A percentile compares a stretch with the other conserved stretches of the same genome.
These are phyloP conservation scores for Heterotilapia buettikoferi DNA, from an alignment of 2,113 vertebrate species.

Conservation along the genomic window DNA sequence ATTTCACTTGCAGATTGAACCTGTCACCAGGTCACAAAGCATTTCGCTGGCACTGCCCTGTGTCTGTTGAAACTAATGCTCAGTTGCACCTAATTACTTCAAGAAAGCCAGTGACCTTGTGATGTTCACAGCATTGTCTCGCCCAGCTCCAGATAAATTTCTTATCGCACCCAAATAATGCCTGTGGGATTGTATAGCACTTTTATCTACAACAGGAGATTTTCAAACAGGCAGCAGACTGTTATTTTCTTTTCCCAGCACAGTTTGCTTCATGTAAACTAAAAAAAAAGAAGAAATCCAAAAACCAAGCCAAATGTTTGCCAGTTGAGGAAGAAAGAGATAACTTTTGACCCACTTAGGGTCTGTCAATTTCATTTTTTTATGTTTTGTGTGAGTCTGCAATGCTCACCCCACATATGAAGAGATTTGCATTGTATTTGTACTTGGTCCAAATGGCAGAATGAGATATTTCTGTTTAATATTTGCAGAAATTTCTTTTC, in stretches of 20 bases:
- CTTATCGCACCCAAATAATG: neutral
- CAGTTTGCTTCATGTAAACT: neutral
- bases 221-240: neutral
- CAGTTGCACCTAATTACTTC: neutral
- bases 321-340: neutral
- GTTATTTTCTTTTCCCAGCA: neutral
- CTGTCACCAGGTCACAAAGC: neutral
- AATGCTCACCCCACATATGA: neutral
- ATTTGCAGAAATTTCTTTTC: neutral
- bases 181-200: neutral
- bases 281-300: neutral
- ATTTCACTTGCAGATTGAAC: neutral
- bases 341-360: neutral
- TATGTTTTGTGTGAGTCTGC: neutral
- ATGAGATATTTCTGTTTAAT: neutral
- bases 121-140: neutral
- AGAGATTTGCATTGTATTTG: neutral
- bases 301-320: neutral
- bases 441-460: neutral
- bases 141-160: neutral
- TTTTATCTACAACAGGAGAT: neutral
- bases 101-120: neutral
- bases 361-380: neutral
- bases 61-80: neutral
- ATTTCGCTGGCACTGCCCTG: neutral